These are phyloP conservation scores for Antheraea assamensis DNA, from an alignment of 2,888 invertebrate species.

Conservation along the genomic window DNA sequence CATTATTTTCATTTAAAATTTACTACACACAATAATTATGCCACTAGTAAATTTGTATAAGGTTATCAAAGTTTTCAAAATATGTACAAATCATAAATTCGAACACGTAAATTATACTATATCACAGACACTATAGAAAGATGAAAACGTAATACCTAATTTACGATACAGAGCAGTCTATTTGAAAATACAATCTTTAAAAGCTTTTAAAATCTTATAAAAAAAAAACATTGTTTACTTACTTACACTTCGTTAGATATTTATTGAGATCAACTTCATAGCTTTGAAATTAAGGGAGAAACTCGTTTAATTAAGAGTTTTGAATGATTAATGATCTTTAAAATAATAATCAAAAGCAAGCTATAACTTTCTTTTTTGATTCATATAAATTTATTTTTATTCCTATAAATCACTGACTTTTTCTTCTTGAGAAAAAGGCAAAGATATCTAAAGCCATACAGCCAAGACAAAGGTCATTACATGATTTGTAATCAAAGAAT, in stretches of 20 bases:
- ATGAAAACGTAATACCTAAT: constrained; percentile 66
- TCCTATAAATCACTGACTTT: no score
- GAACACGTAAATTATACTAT: constrained; percentile 76
- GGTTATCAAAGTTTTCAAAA: constrained; percentile 76
- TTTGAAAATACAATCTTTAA: constrained; percentile 60
- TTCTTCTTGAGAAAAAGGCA: no score
- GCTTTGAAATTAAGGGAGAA: background rate
- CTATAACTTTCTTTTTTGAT: background rate
- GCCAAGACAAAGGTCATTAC: no score
- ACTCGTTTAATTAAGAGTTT: background rate
- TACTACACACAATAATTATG: constrained; percentile 66
- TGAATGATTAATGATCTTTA: background rate
- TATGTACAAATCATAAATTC: constrained; percentile 72
- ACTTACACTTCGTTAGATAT: background rate
- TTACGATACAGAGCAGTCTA: constrained; percentile 71
- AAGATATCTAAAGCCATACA: no score
- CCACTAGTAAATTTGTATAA: constrained; percentile 77
- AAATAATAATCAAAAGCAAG: background rate
- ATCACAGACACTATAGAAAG: constrained; percentile 81
- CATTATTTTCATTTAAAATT: constrained; percentile 43
- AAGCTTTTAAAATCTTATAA: constrained; percentile 33
- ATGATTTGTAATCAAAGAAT: no score
- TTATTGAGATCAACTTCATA: constrained; percentile 4
- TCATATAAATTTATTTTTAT: no score
- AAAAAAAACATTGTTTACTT: constrained; percentile 6